A percentile compares a stretch with the other conserved stretches of the same genome.
Conservation (phyloP, 2,113 vertebrate species). For the Lucifuga dentata region DNA sequence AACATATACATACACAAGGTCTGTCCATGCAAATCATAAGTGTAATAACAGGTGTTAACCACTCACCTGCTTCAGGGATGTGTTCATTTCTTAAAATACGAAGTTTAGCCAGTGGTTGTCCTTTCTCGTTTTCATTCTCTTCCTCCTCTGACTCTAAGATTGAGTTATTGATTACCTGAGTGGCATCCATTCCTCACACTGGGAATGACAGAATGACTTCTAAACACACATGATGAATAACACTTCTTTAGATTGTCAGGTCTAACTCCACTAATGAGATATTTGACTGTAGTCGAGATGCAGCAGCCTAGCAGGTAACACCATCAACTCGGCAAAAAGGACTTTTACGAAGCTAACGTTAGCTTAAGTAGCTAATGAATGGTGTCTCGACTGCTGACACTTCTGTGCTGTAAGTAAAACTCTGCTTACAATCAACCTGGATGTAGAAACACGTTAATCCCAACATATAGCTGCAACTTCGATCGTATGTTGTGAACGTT, state of each 20-base stretch:
- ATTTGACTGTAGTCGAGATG: neutral
- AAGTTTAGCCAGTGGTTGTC: conserved; percentile 75
- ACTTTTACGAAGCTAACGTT: conserved; percentile 17
- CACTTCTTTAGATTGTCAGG: neutral
- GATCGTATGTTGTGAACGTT: too few relatives aligned
- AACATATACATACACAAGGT: neutral
- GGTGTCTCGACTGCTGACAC: neutral
- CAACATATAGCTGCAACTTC: too few relatives aligned
- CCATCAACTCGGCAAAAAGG: too few relatives aligned
- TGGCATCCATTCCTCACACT: conserved; percentile 78
- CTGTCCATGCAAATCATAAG: neutral
- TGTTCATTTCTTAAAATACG: conserved; percentile 80
- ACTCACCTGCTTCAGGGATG: conserved; percentile 79
- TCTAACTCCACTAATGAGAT: neutral
- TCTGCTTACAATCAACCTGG: neutral
- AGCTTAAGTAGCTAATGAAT: neutral
- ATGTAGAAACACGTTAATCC: too few relatives aligned
- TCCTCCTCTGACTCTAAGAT: conserved; percentile 73
- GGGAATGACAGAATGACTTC: neutral
- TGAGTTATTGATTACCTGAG: conserved; percentile 78
- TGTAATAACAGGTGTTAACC: neutral
- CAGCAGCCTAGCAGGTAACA: neutral
- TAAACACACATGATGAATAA: neutral
- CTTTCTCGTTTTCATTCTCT: conserved; percentile 17
- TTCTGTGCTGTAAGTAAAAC: neutral